Conservation (phyloP, 2,888 invertebrate species). For the Rhabditoides inermis region DNA sequence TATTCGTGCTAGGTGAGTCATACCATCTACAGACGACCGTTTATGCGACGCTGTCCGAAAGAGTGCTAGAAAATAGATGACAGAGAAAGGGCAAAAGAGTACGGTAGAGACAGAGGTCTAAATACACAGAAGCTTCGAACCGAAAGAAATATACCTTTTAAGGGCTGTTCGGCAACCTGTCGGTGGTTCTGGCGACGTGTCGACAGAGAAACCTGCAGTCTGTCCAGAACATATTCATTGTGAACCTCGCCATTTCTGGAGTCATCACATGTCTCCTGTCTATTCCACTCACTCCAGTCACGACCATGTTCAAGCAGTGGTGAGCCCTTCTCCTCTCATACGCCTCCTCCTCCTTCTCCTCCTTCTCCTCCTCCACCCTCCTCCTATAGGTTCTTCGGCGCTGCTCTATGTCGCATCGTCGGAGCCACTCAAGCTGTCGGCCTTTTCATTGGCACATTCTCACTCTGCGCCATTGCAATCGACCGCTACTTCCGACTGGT, state of each 20-base stretch:
- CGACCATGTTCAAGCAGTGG: conserved; percentile 81
- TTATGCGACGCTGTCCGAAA: neutral
- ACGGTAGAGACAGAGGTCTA: no score
- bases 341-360: neutral
- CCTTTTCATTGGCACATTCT: conserved; percentile 90
- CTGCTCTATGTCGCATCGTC: conserved; percentile 77
- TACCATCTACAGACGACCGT: conserved; percentile 11
- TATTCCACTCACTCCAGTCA: conserved; percentile 88
- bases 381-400: conserved; percentile 75
- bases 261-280: conserved; percentile 74
- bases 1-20: conserved; percentile 25
- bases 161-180: conserved; percentile 13
- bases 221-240: conserved; percentile 75
- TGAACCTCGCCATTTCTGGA: conserved; percentile 71
- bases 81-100: no score
- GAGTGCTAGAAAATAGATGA: no score
- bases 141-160: conserved; percentile 6
- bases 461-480: conserved; percentile 88
- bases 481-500: conserved; percentile 67
- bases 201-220: conserved; percentile 31
- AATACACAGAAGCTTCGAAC: no score
- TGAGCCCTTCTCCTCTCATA: neutral
- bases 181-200: conserved; percentile 18
- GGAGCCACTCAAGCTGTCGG: conserved; percentile 86
- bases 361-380: no score